Percentiles rank a stretch among this genome's conserved stretches.
Evolutionary conservation across 2,113 vertebrate genomes (phyloP).

Genomic region (Mesitornis unicolor): DNA sequence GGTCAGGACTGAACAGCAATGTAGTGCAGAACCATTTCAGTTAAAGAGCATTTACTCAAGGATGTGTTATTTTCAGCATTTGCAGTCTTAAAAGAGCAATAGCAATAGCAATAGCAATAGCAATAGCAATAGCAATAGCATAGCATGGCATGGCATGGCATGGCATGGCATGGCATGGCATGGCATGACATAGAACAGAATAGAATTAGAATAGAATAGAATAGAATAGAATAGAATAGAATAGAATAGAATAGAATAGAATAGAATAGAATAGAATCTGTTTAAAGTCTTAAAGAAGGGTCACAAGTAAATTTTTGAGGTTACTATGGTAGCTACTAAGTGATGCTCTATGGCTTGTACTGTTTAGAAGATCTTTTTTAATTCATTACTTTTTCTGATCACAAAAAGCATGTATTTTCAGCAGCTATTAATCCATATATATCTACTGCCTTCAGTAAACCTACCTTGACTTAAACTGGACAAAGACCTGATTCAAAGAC

Average conservation of each 20-base stretch:
- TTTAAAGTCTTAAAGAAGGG: rapidly evolving
- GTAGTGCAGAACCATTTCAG: background rate
- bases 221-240: too few species aligned
- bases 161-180: too few species aligned
- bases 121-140: too few species aligned
- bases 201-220: too few species aligned
- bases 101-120: too few species aligned
- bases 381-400: background rate
- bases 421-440: background rate
- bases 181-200: too few species aligned
- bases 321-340: background rate
- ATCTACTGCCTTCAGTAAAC: background rate
- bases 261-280: background rate
- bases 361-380: background rate
- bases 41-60: background rate
- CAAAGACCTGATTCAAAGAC: background rate
- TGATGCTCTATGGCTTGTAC: background rate
- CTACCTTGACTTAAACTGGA: background rate
- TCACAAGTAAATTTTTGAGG: background rate
- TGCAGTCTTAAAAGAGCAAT: background rate
- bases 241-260: too few species aligned
- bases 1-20: background rate
- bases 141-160: too few species aligned
- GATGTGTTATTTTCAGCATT: background rate
- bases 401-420: background rate